A percentile compares a stretch with the other conserved stretches of the same genome.
phyloP scores from a whole-genome alignment of 2,113 vertebrate genomes.

The Gasterosteus aculeatus region DNA sequence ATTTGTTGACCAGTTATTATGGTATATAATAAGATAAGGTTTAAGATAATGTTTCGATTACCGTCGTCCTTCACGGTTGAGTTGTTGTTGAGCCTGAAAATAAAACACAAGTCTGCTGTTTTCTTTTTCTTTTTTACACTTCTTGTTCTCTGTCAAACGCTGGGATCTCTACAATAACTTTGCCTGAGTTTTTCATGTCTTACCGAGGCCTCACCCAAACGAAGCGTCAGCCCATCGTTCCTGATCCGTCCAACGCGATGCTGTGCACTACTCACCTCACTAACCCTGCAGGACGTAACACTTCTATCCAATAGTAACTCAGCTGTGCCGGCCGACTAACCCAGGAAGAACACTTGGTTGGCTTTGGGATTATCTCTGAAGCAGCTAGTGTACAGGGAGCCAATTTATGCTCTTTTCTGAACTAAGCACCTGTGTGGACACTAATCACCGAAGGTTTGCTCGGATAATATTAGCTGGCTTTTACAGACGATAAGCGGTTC shows the following conservation, averaged over 20 bases:
- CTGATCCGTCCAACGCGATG: constrained; percentile 34
- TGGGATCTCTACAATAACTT: constrained; percentile 30
- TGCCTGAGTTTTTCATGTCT: constrained; percentile 63
- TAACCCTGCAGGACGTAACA: constrained; percentile 48
- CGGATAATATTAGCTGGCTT: constrained; percentile 26
- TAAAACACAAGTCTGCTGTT: background rate
- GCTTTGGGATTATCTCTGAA: constrained; percentile 48
- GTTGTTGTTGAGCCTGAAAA: background rate
- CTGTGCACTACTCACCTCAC: constrained; percentile 38
- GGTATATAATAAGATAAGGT: background rate
- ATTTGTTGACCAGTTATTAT: background rate
- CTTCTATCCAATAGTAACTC: constrained; percentile 55
- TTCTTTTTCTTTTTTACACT: constrained; percentile 37
- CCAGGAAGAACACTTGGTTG: constrained; percentile 51
- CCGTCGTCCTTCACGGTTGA: background rate
- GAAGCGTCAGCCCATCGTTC: constrained; percentile 57
- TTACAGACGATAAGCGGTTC: constrained; percentile 12
- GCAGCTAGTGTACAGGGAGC: constrained; percentile 33
- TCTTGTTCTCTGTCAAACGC: constrained; percentile 39
- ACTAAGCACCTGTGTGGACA: constrained; percentile 40
- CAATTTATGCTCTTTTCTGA: constrained; percentile 48
- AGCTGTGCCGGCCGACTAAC: constrained; percentile 34
- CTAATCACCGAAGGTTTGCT: constrained; percentile 39
- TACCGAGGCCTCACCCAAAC: constrained; percentile 54
- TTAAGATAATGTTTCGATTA: background rate